phyloP scores from a whole-genome alignment of 2,797 vertebrate species.

The Hoplostethus atlanticus region DNA sequence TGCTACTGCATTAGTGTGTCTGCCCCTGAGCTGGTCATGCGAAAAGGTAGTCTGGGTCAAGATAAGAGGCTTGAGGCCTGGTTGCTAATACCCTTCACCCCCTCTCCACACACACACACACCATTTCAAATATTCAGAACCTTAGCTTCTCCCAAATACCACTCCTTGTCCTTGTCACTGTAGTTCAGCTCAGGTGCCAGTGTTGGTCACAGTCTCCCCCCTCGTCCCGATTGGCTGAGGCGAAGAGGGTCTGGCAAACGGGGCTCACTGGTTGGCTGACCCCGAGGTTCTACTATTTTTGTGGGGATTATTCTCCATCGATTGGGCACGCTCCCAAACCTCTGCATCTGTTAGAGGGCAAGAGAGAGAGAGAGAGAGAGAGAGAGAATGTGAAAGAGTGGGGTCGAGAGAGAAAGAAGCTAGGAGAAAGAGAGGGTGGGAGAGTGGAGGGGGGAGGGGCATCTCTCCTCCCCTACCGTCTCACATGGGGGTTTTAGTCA shows the following conservation, averaged over 20 bases:
- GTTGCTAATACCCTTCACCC: slow-evolving; percentile 28
- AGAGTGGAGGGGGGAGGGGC: slow-evolving; percentile 64
- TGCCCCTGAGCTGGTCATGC: slow-evolving; percentile 58
- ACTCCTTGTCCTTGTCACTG: slow-evolving; percentile 48
- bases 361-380: slow-evolving; percentile 30
- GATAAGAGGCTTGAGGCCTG: slow-evolving; percentile 65
- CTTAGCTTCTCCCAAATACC: slow-evolving; percentile 36
- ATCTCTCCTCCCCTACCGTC: slow-evolving; percentile 36
- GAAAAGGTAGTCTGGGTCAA: slow-evolving; percentile 70
- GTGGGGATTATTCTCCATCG: slow-evolving; percentile 77
- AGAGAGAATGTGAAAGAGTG: neutral
- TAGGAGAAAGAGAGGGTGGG: slow-evolving; percentile 26
- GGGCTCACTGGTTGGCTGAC: slow-evolving; percentile 58
- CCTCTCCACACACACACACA: slow-evolving; percentile 19
- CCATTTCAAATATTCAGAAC: slow-evolving; percentile 68
- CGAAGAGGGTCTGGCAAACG: slow-evolving; percentile 37
- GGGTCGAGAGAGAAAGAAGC: neutral
- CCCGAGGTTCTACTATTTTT: slow-evolving; percentile 61
- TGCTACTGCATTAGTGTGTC: slow-evolving; percentile 43
- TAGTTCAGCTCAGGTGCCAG: slow-evolving; percentile 44
- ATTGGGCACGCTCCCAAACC: slow-evolving; percentile 78
- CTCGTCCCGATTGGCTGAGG: slow-evolving; percentile 63
- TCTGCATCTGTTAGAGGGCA: slow-evolving; percentile 66
- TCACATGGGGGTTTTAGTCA: slow-evolving; percentile 52
- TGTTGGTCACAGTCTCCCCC: slow-evolving; percentile 46